Evolutionary conservation across 2,888 invertebrate species (phyloP).

Genomic region (Mythimna vitellina): DNA sequence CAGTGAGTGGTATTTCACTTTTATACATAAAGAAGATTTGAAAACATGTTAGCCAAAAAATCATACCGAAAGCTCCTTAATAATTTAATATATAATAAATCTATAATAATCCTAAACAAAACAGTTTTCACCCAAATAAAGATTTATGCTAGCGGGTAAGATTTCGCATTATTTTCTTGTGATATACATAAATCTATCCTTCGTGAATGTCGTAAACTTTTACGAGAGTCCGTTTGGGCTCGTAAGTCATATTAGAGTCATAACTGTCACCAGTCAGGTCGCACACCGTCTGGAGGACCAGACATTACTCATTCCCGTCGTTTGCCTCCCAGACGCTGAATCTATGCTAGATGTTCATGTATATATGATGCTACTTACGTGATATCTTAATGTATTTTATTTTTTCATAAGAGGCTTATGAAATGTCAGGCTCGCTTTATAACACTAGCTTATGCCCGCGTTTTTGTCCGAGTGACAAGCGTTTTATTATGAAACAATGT

Average conservation of each 20-base stretch:
- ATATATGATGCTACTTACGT: neutral
- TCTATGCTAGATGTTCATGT: neutral
- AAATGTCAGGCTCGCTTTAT: neutral
- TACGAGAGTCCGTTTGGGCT: conserved; percentile 50
- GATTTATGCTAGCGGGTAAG: conserved; percentile 9
- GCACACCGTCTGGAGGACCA: conserved; percentile 32
- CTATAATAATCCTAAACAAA: conserved; percentile 7
- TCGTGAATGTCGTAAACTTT: conserved; percentile 50
- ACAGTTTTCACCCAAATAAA: conserved; percentile 23
- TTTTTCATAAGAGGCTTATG: neutral
- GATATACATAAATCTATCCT: conserved; percentile 55
- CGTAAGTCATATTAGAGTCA: conserved; percentile 54
- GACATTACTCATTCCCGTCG: conserved; percentile 34
- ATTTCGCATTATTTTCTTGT: conserved; percentile 38
- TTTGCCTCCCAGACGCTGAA: conserved; percentile 9
- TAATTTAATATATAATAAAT: too few species aligned
- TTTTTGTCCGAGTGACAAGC: too few species aligned
- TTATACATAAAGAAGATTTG: neutral
- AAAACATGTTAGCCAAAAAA: neutral
- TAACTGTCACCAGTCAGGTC: conserved; percentile 54
- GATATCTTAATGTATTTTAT: neutral
- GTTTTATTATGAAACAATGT: too few species aligned
- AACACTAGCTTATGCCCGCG: too few species aligned
- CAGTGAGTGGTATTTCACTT: too few species aligned
- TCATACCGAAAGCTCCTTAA: neutral